Evolutionary conservation across 2,888 invertebrate genomes (phyloP).

Genomic region (Anthrax anthrax): DNA sequence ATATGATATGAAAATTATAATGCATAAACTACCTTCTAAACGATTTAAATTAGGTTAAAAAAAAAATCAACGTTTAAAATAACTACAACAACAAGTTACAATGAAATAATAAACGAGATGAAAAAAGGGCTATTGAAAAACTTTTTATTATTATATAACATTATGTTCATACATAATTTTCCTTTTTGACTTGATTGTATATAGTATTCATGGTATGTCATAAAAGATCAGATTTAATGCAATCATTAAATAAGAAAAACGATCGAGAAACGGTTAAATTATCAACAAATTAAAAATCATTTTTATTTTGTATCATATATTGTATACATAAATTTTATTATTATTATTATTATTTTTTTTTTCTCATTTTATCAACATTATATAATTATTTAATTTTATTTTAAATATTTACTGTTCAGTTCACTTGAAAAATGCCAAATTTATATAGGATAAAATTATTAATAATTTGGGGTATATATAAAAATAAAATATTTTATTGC

Average conservation of each 20-base stretch:
- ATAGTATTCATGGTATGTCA: no score
- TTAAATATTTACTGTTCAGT: constrained; percentile 6
- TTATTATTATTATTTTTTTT: constrained; percentile 1
- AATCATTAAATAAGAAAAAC: no score
- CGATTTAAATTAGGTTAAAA: no score
- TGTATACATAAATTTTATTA: no score
- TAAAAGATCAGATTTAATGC: no score
- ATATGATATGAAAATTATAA: no score
- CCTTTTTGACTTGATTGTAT: no score
- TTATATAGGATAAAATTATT: constrained; percentile 1
- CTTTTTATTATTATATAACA: constrained; percentile 7
- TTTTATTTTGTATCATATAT: not conserved
- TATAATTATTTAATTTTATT: constrained; percentile 1
- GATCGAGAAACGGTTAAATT: no score
- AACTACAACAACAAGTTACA: not conserved
- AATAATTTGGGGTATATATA: constrained; percentile 7
- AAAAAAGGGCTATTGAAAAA: constrained; percentile 7
- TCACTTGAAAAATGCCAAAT: constrained; percentile 7
- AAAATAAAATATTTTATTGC: not conserved
- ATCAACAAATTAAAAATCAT: not conserved
- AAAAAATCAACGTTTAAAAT: no score
- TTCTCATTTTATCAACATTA: not conserved
- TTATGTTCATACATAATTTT: not conserved
- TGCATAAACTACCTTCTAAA: no score
- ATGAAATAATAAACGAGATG: constrained; percentile 5